A percentile compares a stretch with the other conserved stretches of the same genome.
Evolutionary conservation across 2,797 vertebrate species (phyloP).

Genomic region (Karalla daura): DNA sequence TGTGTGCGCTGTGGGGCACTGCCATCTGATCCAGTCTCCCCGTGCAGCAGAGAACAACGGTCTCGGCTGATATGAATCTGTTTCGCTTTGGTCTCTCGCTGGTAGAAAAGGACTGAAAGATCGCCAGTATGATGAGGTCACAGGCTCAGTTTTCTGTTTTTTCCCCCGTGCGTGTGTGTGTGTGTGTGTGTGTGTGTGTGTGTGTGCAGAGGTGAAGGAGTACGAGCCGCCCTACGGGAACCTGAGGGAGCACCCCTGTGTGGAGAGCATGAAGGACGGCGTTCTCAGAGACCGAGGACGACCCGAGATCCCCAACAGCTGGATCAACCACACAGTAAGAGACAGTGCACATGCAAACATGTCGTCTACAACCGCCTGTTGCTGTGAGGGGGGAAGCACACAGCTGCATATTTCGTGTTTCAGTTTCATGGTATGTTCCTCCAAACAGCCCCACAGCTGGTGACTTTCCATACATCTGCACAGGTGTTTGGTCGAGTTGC

Average conservation of each 20-base stretch:
- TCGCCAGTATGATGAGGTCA: not conserved
- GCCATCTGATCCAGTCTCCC: constrained; percentile 42
- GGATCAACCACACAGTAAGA: constrained; percentile 93
- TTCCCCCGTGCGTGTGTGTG: constrained; percentile 1
- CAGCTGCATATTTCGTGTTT: not conserved
- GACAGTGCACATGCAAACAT: not conserved
- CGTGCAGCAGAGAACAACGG: constrained; percentile 13
- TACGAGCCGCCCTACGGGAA: constrained; percentile 96
- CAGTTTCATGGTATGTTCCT: not conserved
- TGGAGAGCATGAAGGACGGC: constrained; percentile 99
- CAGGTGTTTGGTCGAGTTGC: too few relatives aligned
- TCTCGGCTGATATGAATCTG: not conserved
- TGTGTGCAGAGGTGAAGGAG: constrained; percentile 91
- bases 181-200: too few relatives aligned
- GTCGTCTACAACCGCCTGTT: not conserved
- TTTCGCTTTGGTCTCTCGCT: not conserved
- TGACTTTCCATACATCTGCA: too few relatives aligned
- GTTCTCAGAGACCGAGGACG: constrained; percentile 92
- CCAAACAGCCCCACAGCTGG: too few relatives aligned
- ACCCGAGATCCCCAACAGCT: constrained; percentile 92
- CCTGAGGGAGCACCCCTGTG: constrained; percentile 94
- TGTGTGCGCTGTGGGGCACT: constrained; percentile 23
- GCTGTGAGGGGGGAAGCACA: not conserved
- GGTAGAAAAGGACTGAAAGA: not conserved
- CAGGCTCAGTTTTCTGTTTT: not conserved